Evolutionary conservation across 2,113 vertebrate genomes (phyloP).

Genomic region (Peucedramus taeniatus): DNA sequence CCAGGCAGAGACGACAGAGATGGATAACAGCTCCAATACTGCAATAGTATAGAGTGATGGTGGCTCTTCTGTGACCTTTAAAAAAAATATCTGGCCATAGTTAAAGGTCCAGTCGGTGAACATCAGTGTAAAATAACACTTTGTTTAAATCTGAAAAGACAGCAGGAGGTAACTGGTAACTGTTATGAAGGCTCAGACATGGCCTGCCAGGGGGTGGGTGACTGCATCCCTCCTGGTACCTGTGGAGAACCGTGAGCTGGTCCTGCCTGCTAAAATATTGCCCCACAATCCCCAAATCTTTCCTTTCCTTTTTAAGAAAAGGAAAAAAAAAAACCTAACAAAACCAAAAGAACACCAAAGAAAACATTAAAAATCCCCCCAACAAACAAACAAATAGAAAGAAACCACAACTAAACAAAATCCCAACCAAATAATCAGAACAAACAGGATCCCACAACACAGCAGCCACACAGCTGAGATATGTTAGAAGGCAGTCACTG

Average conservation of each 20-base stretch:
- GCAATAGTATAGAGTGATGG: neutral
- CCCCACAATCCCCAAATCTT: accelerated
- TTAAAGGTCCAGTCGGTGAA: neutral
- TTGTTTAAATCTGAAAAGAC: neutral
- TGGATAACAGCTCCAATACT: neutral
- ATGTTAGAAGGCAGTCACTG: accelerated
- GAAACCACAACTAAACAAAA: neutral
- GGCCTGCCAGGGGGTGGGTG: neutral
- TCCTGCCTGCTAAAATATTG: neutral
- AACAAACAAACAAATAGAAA: neutral
- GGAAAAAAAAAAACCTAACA: neutral
- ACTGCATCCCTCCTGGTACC: accelerated
- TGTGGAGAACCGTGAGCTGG: accelerated
- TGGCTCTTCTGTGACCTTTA: neutral
- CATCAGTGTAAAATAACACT: neutral
- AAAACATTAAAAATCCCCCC: neutral
- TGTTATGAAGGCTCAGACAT: neutral
- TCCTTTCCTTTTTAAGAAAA: accelerated
- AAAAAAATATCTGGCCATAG: neutral
- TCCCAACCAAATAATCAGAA: neutral
- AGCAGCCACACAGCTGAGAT: neutral
- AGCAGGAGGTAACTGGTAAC: neutral
- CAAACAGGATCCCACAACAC: accelerated
- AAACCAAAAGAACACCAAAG: no score
- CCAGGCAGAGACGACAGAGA: neutral